Evolutionary conservation across 2,797 vertebrate species (phyloP), one percentile per base, ranked within the genome.

Genomic region (Heteromormyrus szaboi): DNA sequence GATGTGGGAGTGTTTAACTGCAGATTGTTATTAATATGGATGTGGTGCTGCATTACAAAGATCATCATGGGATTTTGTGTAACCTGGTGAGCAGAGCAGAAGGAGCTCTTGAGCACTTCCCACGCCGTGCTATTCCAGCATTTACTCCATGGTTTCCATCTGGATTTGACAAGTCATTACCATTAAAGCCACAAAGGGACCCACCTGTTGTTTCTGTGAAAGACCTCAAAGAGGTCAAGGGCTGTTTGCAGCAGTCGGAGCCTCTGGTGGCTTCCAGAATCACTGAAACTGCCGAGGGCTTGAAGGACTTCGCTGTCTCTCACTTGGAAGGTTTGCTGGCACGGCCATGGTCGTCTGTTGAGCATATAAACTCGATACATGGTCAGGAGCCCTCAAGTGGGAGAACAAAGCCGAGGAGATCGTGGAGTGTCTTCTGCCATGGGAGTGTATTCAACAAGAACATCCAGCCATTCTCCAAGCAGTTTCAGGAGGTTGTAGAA

Each of bases 101-200:
- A 93, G 96, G 94, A 90, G 95, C 96, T 37, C 91, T 99, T 91
- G 94, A 97, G 91, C 93, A 96, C 0, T 97, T 98, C 89, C 95
- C 97, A 62, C 81, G 93, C 90, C 95, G 96, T 48, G 92, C 91
- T 0, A 92, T 95, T 65, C 95, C 95, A 0, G 93, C 90, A 90
- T 99, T 99, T 94, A 92, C 62, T 11, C 97, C 96, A 59, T 99
- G 98, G 98, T 98, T 97, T 94, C 95, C 95, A 25, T 88, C 93
- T 50, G 65, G 94, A 0, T 4, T 86, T 44, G 93, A 93, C 37
- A 48, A 9, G 65, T 93, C 59, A 54, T 94, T 94, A 92, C 96
- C 96, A n/a, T 93, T 99, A 92, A 97, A 96, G 94, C 98, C 98
- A 12, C 94, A 93, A 91, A 97, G 89, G 90, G 90, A 59, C 4